Conservation (phyloP, 2,113 vertebrate species). For the Prunella himalayana region DNA sequence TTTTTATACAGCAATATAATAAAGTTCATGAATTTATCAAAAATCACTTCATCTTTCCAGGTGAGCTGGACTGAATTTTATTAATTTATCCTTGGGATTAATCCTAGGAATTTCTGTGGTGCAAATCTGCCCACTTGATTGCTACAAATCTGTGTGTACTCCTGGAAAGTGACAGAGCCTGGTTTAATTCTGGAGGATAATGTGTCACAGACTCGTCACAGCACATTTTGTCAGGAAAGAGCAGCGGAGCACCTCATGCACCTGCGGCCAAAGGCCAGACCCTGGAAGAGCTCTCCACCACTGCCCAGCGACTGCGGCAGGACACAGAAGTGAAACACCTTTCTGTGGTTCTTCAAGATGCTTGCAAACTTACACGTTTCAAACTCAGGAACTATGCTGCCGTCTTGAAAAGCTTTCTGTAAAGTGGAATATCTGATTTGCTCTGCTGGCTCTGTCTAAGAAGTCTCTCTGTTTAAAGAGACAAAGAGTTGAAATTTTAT, state of each 20-base stretch:
- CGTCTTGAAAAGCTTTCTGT: background rate
- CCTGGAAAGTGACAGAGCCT: background rate
- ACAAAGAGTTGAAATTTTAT: background rate
- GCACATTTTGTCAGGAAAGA: background rate
- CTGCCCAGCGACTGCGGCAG: fast-evolving
- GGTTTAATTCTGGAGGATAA: background rate
- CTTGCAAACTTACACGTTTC: background rate
- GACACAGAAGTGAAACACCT: background rate
- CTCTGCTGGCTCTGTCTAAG: background rate
- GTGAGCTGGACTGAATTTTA: background rate
- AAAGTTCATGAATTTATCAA: background rate
- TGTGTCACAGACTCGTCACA: background rate
- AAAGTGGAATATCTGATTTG: background rate
- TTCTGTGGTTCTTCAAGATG: background rate
- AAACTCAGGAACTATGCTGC: background rate
- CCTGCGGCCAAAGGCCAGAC: background rate
- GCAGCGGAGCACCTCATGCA: background rate
- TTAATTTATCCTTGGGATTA: background rate
- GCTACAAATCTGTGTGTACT: background rate
- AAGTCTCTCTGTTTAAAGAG: background rate
- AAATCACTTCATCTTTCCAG: background rate
- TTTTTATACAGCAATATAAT: background rate
- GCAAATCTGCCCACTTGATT: too few species aligned
- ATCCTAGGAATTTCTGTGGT: background rate
- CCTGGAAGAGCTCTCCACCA: background rate